phyloP scores from a whole-genome alignment of 2,113 vertebrate genomes.

The Rutilus rutilus region DNA sequence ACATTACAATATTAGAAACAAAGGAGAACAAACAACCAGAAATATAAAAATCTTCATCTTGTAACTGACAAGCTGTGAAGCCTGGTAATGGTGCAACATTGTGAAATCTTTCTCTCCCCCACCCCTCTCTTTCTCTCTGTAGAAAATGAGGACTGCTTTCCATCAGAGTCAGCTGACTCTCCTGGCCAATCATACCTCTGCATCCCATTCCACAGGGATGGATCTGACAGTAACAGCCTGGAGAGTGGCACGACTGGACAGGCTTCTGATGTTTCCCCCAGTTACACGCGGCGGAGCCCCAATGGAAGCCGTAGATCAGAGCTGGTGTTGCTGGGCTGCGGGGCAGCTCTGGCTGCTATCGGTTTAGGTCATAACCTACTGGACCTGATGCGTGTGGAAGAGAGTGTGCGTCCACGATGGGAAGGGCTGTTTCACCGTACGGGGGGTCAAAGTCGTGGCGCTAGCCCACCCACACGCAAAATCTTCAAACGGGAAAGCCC shows the following conservation, averaged over 20 bases:
- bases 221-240: constrained; percentile 78
- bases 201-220: constrained; percentile 89
- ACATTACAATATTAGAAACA: neutral
- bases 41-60: neutral
- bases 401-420: constrained; percentile 84
- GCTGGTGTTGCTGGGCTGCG: constrained; percentile 88
- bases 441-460: constrained; percentile 81
- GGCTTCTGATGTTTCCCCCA: constrained; percentile 83
- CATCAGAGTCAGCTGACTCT: constrained; percentile 69
- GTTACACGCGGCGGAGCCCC: constrained; percentile 81
- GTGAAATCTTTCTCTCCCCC: constrained; percentile 8
- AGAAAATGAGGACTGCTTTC: constrained; percentile 91
- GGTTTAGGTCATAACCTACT: constrained; percentile 90
- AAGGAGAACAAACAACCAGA: neutral
- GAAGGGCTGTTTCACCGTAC: constrained; percentile 90
- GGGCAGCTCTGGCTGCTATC: constrained; percentile 89
- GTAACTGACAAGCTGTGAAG: neutral
- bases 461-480: constrained; percentile 87
- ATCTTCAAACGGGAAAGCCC: constrained; percentile 89
- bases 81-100: constrained; percentile 18
- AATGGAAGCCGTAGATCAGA: constrained; percentile 85
- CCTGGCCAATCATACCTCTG: constrained; percentile 93
- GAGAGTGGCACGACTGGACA: constrained; percentile 81
- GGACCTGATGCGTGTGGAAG: constrained; percentile 81
- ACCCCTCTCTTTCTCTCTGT: constrained; percentile 51